Base-by-base conservation (phyloP, 2,113 vertebrate genomes). In the Glaucidium brasilianum region DNA sequence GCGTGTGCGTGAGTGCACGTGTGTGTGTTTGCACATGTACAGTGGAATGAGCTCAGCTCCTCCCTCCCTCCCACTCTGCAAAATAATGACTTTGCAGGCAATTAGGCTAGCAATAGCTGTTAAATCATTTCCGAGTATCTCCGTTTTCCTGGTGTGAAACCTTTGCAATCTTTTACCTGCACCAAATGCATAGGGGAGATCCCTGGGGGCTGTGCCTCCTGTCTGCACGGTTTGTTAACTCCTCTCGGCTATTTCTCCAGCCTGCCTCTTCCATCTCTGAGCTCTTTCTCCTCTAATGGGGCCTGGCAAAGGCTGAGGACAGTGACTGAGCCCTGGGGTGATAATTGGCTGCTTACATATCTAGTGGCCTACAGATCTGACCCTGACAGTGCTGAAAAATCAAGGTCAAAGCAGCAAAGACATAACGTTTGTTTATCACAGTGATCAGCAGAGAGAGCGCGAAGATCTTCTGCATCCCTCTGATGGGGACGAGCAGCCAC, bases 31-130 rank as follows among this genome's bases (percentile, higher is more conserved):
- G 84, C 69, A 91, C 77, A 34, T 7, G 35, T 19, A 56, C 0
- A 0, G 26, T 18, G 47, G 68, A 47, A 75, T 1, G 5, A 95
- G 26, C 79, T 16, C 30, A 11, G 22, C 29, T 63, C 60, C n/a
- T 67, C 39, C 39, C 27, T 58, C 35, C 56, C 62, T 50, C 69
- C 41, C 30, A 12, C 30, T 60, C 69, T 50, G 84, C 66, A 82
- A 89, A 73, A 91, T 86, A 95, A 95, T 90, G 94, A 91, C 80
- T 95, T 95, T 85, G 71, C 95, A 94, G 95, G 58, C 85, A 94
- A 94, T 96, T 95, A 97, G 75, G 87, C 86, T 35, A 63, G 95
- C 90, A 71, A 77, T 85, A 85, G 90, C 93, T 96, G 93, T 96
- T 94, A 94, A 97, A 96, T 93, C 59, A 22, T 90, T 88, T 86